phyloP scores from a whole-genome alignment of 2,113 vertebrate species.

The Conger conger region DNA sequence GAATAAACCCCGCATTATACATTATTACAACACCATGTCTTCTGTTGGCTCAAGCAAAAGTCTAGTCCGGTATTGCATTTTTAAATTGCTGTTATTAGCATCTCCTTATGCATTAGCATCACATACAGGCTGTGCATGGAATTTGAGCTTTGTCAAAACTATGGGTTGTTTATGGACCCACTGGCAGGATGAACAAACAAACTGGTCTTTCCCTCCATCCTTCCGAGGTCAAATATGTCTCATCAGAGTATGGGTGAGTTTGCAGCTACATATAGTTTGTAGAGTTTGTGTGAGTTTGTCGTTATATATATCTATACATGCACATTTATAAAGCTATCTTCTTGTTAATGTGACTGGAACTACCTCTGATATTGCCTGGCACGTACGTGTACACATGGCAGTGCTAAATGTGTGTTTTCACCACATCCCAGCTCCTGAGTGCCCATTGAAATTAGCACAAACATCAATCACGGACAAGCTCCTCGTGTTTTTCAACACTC shows the following conservation, averaged over 20 bases:
- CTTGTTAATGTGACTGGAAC: conserved; percentile 36
- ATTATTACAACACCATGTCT: conserved; percentile 45
- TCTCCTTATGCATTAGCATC: background rate
- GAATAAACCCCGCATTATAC: conserved; percentile 46
- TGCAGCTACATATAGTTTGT: background rate
- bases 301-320: background rate
- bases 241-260: background rate
- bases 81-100: background rate
- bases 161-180: conserved; percentile 22
- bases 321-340: background rate
- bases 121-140: conserved; percentile 24
- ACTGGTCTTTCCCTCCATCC: conserved; percentile 23
- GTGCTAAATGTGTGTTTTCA: conserved; percentile 37
- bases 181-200: conserved; percentile 33
- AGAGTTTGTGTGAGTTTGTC: conserved; percentile 6
- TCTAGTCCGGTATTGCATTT: conserved; percentile 2
- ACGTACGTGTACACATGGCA: conserved; percentile 40
- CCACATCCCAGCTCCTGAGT: conserved; percentile 45
- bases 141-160: conserved; percentile 24
- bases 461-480: conserved; percentile 54
- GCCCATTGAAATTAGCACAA: conserved; percentile 65
- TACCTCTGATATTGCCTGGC: conserved; percentile 54
- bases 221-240: background rate
- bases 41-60: conserved; percentile 28
- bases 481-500: conserved; percentile 52